Evolutionary conservation across 1,140 invertebrate species (phyloP).

Genomic region (Bombus haemorrhoidalis): DNA sequence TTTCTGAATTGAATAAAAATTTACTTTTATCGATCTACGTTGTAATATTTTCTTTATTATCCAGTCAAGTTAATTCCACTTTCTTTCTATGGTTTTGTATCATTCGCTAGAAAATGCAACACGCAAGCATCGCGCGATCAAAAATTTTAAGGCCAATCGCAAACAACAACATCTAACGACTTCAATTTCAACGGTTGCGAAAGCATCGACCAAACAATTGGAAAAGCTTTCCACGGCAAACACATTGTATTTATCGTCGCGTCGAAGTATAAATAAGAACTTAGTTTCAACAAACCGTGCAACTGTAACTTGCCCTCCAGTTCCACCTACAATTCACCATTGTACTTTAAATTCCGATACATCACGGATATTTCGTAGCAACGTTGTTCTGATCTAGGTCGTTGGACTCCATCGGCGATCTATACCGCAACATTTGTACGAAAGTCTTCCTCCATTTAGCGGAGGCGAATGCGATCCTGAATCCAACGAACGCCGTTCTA

Average conservation of each 20-base stretch:
- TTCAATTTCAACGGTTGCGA: not conserved
- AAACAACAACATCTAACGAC: not conserved
- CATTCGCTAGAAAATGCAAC: not conserved
- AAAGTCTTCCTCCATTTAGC: not conserved
- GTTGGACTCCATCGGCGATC: not conserved
- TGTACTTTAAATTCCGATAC: conserved; percentile 31
- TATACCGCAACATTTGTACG: not conserved
- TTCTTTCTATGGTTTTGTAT: too few species aligned
- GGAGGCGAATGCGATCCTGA: not conserved
- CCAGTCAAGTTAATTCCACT: too few species aligned
- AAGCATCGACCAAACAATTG: not conserved
- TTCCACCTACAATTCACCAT: not conserved
- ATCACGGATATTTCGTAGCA: not conserved
- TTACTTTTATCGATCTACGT: too few species aligned
- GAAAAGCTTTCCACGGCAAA: not conserved
- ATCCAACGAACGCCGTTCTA: not conserved
- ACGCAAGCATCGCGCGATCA: not conserved
- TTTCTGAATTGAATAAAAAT: too few species aligned
- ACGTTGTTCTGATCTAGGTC: too few species aligned
- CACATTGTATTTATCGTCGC: conserved; percentile 16
- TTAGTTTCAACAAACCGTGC: conserved; percentile 5
- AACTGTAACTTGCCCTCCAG: conserved; percentile 12
- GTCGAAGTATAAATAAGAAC: conserved; percentile 20
- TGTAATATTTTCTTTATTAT: too few species aligned
- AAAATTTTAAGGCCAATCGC: not conserved